Evolutionary conservation across 2,888 invertebrate genomes (phyloP), one percentile per base, ranked within the genome.

Genomic region (Trichopoda pennipes): DNA sequence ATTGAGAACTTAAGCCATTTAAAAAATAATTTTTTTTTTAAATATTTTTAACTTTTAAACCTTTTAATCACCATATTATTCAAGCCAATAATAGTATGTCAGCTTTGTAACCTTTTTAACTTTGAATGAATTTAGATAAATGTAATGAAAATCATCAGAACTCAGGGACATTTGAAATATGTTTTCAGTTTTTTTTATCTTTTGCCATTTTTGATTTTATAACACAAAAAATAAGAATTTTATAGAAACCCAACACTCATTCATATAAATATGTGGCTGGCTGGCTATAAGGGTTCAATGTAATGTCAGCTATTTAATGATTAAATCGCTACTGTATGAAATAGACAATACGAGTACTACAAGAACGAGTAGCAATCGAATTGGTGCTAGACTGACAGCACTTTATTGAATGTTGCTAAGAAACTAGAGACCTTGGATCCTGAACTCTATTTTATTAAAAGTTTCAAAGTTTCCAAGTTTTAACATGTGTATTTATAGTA

Each of bases 241-340:
- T 28, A 58, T 4, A 42, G 81, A 64, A 81, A 81, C 64, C 55
- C 55, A 53, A 81, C 74, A 74, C 17, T 63, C 19, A 4, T 28
- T 28, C 28, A 28, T 28, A 28, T 28, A 28, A 2, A 4, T 17
- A 66, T 49, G 47, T 14, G 53, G n/a, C n/a, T n/a, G n/a, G n/a
- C n/a, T 49, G 68, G 75, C 72, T 72, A 76, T 68, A 79, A 82
- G 79, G 82, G 82, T 82, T 82, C 82, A 82, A 69, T 83, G 84
- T 74, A 77, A 80, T 72, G 81, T 80, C 79, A 76, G 81, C 77
- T 68, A 83, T 81, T 83, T 83, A 80, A 72, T 80, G 84, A 84
- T 84, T 84, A 84, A 81, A 84, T 84, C 83, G 84, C 84, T 84
- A 84, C 84, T 80, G 84, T 83, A 68, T 78, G 68, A 35, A 42